A percentile compares a stretch with the other conserved stretches of the same genome.
These are phyloP conservation scores for human (Homo sapiens) DNA, from an alignment of 2,113 vertebrate species.

Conservation along the genomic window GRCh38 chr6:75818501-75819000, in stretches of 20 bases:
- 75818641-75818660: conserved; percentile 73
- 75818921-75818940: neutral
- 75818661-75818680: conserved; percentile 75
- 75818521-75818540: conserved; percentile 42
- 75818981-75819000: neutral
- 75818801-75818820: conserved; percentile 13
- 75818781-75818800: conserved; percentile 56
- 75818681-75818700: conserved; percentile 71
- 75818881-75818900: conserved; percentile 45
- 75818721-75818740: conserved; percentile 67
- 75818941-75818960: neutral
- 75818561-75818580: conserved; percentile 66
- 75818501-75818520: conserved; percentile 33
- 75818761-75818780: conserved; percentile 66
- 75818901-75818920: conserved; percentile 19
- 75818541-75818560: conserved; percentile 50
- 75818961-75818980: neutral
- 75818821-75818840: conserved; percentile 24
- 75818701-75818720: conserved; percentile 76
- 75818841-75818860: conserved; percentile 2
- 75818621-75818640: conserved; percentile 66
- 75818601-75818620: conserved; percentile 56
- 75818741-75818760: conserved; percentile 53
- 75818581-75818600: conserved; percentile 71
- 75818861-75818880: neutral